These are phyloP conservation scores for Bubo bubo DNA, from an alignment of 2,113 vertebrate genomes.

Conservation along the genomic window DNA sequence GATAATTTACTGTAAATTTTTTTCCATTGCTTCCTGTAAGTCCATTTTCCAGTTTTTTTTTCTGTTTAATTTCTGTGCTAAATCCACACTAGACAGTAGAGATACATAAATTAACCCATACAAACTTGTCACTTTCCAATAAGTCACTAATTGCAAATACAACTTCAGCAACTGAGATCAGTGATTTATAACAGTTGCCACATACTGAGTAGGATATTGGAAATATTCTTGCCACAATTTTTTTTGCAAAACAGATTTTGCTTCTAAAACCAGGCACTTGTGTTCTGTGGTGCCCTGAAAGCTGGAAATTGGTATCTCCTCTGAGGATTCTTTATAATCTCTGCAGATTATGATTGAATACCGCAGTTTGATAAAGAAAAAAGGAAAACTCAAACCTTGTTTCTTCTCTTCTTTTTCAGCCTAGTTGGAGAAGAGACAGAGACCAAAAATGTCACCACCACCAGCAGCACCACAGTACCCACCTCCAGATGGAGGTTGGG, in stretches of 20 bases:
- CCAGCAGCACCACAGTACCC: constrained; percentile 32
- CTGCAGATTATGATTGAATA: not conserved
- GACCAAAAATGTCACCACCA: constrained; percentile 81
- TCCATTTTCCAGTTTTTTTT: not conserved
- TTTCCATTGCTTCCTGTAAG: not conserved
- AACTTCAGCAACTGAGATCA: not conserved
- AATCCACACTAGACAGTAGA: not conserved
- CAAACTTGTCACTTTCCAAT: not conserved
- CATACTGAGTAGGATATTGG: not conserved
- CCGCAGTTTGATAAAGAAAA: not conserved
- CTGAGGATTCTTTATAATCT: not conserved
- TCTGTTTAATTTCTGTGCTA: not conserved
- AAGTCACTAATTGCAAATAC: not conserved
- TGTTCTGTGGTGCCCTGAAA: not conserved
- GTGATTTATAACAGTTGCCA: not conserved
- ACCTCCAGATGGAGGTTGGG: constrained; percentile 96
- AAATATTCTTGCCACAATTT: not conserved
- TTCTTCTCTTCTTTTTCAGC: constrained; percentile 41
- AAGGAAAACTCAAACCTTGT: not conserved
- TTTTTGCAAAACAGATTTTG: not conserved
- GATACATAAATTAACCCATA: not conserved
- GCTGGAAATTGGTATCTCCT: not conserved
- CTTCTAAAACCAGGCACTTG: not conserved
- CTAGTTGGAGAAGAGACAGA: constrained; percentile 19
- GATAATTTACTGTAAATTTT: not conserved